Conservation (phyloP, 2,888 invertebrate species). For the Drosophila greeni region DNA sequence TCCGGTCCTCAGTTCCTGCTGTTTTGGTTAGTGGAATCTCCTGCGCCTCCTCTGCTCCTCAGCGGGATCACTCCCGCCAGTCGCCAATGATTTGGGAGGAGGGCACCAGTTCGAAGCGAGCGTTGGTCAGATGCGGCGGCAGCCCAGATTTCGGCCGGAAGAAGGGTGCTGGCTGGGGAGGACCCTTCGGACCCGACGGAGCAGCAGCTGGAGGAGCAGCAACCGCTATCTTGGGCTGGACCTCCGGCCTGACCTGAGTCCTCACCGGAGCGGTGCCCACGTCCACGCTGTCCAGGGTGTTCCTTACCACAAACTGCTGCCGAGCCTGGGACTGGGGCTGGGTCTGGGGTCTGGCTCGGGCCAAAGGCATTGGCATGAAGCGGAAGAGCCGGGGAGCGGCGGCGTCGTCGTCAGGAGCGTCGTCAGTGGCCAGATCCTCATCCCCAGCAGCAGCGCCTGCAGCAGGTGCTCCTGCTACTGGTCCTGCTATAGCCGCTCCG, state of each 20-base stretch:
- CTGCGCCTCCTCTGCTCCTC: neutral
- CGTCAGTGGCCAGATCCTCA: slow-evolving; percentile 32
- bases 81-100: slow-evolving; percentile 65
- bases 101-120: slow-evolving; percentile 60
- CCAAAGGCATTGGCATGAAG: slow-evolving; percentile 36
- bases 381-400: slow-evolving; percentile 48
- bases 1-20: neutral
- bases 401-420: slow-evolving; percentile 13
- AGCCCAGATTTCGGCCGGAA: slow-evolving; percentile 45
- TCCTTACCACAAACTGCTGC: slow-evolving; percentile 48
- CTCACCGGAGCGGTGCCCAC: slow-evolving; percentile 53
- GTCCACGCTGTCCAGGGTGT: slow-evolving; percentile 62
- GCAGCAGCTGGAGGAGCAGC: neutral
- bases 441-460: neutral
- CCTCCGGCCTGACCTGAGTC: slow-evolving; percentile 45
- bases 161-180: neutral
- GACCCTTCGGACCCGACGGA: slow-evolving; percentile 71
- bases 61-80: slow-evolving; percentile 56
- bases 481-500: slow-evolving; percentile 7
- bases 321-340: neutral
- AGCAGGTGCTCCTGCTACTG: slow-evolving; percentile 6
- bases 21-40: neutral
- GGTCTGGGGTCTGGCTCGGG: neutral
- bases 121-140: slow-evolving; percentile 49
- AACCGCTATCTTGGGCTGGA: slow-evolving; percentile 56